phyloP scores from a whole-genome alignment of 30 jellyfish, hydroid and myxozoan species.

The Aurelia sp. region DNA sequence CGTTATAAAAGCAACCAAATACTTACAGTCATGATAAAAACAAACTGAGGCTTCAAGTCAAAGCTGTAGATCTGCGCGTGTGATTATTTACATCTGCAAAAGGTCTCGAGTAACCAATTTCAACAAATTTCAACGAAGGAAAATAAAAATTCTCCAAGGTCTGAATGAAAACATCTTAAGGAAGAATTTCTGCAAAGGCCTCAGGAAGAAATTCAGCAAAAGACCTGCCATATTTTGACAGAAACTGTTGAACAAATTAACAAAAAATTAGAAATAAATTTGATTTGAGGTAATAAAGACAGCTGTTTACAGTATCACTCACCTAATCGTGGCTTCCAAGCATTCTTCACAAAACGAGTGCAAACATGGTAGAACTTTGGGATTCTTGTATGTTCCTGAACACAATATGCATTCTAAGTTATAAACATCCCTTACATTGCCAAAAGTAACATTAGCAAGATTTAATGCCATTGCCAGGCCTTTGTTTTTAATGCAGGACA shows the following conservation, averaged over 20 bases:
- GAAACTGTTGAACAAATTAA: no score
- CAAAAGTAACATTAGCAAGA: conserved; percentile 70
- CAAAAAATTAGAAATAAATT: no score
- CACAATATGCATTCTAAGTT: conserved; percentile 85
- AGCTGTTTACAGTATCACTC: conserved; percentile 35
- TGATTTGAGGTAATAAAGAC: background rate
- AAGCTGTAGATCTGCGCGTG: no score
- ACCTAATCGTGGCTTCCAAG: conserved; percentile 90
- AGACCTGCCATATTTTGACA: no score
- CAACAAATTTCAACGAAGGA: no score
- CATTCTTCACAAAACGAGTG: conserved; percentile 94
- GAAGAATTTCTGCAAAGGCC: background rate
- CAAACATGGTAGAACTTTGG: conserved; percentile 95
- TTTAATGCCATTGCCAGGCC: conserved; percentile 58
- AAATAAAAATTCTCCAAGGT: no score
- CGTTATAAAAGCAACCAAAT: no score
- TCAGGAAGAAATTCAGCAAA: background rate
- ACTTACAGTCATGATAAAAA: no score
- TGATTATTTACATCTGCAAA: no score
- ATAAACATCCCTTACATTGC: conserved; percentile 75
- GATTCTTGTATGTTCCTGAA: conserved; percentile 81
- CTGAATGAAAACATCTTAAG: no score
- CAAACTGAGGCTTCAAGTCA: no score
- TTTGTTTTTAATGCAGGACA: conserved; percentile 12
- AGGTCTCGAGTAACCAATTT: no score